Evolutionary conservation across 1,140 invertebrate species (phyloP), one percentile per base, ranked within the genome.

Genomic region (Vanessa tameamea): DNA sequence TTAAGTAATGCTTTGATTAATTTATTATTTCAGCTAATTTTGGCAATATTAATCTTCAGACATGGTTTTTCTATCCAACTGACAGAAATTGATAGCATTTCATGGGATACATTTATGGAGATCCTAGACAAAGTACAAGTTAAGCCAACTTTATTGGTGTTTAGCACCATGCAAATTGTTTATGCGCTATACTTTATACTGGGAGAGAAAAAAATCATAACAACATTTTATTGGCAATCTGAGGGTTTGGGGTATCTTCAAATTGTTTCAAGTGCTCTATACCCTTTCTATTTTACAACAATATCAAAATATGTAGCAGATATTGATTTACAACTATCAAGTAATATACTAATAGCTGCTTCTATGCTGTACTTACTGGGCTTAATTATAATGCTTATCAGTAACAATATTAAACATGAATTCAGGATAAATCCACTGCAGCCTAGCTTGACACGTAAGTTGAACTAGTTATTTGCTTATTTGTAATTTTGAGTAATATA

Each of bases 161-260:
- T 83, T 68, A 79, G 87, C 12, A 71, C 83, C 67, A 90, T 92
- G 86, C 90, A 92, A 85, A 85, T 89, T 23, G 77, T 82, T 37
- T 91, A 92, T 43, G 69, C 83, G 15, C 69, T 91, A 9, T 86
- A 87, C 68, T 92, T 88, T 57, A 82, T 91, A 15, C 75, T 88
- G 51, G 82, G 79, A 57, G 91, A 92, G 72, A 80, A 89, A 69
- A 86, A 84, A 72, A 82, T 92, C 57, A 85, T 84, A 59, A 78
- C 86, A 66, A 90, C 91, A 75, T 92, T 92, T 79, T 91, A 83
- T 75, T 92, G 91, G 91, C 87, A 92, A 43, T 91, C 83, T n/a
- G 91, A 92, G 80, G 91, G 91, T 1, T 73, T 91, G 37, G 91
- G 91, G 11, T 92, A 92, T 65, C 73, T 91, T 12, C 89, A 91